These are phyloP conservation scores for Teleiodes luculella DNA, from an alignment of 2,888 invertebrate species.

Conservation along the genomic window DNA sequence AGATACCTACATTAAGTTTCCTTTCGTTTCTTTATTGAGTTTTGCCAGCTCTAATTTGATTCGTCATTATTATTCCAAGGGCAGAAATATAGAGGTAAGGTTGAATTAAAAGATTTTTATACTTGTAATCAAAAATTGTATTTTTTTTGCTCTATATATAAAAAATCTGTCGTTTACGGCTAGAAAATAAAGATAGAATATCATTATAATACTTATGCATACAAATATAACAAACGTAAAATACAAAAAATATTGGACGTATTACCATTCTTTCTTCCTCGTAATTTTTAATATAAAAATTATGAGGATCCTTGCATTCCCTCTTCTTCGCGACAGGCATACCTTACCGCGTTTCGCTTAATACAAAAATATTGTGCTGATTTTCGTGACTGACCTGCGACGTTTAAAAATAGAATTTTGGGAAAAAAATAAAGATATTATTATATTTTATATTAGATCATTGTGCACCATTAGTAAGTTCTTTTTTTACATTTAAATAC, in stretches of 20 bases:
- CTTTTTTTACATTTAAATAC: too few species aligned
- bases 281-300: slow-evolving; percentile 77
- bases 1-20: too few species aligned
- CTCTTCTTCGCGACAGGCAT: slow-evolving; percentile 33
- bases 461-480: too few species aligned
- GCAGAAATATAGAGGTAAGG: too few species aligned
- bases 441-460: too few species aligned
- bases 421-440: not conserved
- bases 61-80: too few species aligned
- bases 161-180: slow-evolving; percentile 64
- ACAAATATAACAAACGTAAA: slow-evolving; percentile 56
- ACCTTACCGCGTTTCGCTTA: slow-evolving; percentile 42
- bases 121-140: slow-evolving; percentile 50
- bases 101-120: not conserved
- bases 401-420: slow-evolving; percentile 19
- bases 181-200: slow-evolving; percentile 70
- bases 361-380: slow-evolving; percentile 41
- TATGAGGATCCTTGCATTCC: slow-evolving; percentile 56
- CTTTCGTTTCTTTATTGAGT: too few species aligned
- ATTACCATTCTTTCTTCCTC: slow-evolving; percentile 61
- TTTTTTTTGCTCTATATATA: slow-evolving; percentile 69
- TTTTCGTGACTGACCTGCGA: not conserved
- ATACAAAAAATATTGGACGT: slow-evolving; percentile 64
- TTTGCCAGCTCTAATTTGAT: too few species aligned
- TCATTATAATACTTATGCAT: slow-evolving; percentile 72